Evolutionary conservation across 2,113 vertebrate species (phyloP).

Genomic region (Catharus bicknelli): DNA sequence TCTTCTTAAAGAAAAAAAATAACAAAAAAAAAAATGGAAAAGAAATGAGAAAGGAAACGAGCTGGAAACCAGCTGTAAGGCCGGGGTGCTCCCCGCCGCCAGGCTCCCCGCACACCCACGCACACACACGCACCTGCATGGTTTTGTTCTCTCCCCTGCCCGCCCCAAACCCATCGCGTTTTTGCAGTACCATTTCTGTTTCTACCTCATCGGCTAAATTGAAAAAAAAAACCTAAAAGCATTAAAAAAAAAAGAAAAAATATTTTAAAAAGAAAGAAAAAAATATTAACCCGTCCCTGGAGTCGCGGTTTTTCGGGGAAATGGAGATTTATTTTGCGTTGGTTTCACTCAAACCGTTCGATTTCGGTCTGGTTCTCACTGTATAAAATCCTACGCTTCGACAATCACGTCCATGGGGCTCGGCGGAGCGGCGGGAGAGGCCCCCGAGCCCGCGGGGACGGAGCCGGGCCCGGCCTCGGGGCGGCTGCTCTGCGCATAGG

Average conservation of each 20-base stretch:
- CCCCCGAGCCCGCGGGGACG: background rate
- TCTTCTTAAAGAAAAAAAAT: background rate
- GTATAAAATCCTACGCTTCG: slow-evolving; percentile 78
- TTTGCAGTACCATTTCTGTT: slow-evolving; percentile 84
- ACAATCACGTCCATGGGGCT: slow-evolving; percentile 83
- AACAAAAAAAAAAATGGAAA: background rate
- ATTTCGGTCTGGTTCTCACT: slow-evolving; percentile 71
- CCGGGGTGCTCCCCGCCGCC: background rate
- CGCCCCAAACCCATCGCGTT: slow-evolving; percentile 59
- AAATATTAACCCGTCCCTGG: slow-evolving; percentile 57
- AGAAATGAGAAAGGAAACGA: background rate
- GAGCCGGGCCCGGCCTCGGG: background rate
- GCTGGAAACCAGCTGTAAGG: slow-evolving; percentile 17
- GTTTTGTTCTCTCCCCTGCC: slow-evolving; percentile 68
- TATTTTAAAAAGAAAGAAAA: background rate
- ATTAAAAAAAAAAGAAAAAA: background rate
- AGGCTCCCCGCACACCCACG: background rate
- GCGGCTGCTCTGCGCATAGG: background rate
- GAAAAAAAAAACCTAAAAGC: background rate
- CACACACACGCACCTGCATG: slow-evolving; percentile 65
- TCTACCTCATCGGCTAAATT: slow-evolving; percentile 87
- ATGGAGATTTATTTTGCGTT: slow-evolving; percentile 24
- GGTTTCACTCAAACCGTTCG: slow-evolving; percentile 18
- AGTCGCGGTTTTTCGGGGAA: slow-evolving; percentile 60
- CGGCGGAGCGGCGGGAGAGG: slow-evolving; percentile 38